These are phyloP conservation scores for Smithornis capensis DNA, from an alignment of 2,113 vertebrate species.

Conservation along the genomic window DNA sequence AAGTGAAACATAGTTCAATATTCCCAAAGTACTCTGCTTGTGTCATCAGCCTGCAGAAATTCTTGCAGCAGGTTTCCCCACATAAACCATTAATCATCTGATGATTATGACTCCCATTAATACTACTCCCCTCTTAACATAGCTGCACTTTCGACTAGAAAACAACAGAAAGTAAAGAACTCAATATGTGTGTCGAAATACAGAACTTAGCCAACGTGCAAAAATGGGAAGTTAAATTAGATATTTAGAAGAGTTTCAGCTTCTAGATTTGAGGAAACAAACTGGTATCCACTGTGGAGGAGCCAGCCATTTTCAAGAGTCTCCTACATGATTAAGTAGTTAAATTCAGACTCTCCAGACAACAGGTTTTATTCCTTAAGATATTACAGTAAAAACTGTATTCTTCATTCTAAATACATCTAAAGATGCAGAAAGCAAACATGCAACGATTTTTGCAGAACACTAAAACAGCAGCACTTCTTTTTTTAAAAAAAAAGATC, in stretches of 20 bases:
- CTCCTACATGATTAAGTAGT: background rate
- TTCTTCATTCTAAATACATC: background rate
- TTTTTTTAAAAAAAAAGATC: background rate
- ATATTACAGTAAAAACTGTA: background rate
- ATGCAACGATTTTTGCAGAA: background rate
- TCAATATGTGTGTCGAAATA: background rate
- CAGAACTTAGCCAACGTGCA: background rate
- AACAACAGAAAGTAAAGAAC: background rate
- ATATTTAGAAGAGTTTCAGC: background rate
- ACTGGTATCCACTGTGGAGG: accelerated
- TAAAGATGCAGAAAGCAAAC: background rate
- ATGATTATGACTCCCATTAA: background rate
- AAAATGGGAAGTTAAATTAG: background rate
- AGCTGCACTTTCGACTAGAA: background rate
- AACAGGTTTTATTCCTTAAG: background rate
- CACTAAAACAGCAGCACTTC: background rate
- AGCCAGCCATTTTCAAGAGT: background rate
- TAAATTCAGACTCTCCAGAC: background rate
- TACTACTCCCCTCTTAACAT: background rate
- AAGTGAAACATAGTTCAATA: background rate
- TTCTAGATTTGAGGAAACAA: background rate
- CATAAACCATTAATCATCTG: background rate
- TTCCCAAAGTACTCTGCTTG: background rate
- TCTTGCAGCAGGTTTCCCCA: constrained; percentile 21
- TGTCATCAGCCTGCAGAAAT: background rate